Conservation (phyloP, 2,113 vertebrate species). For the Gymnocephalus cernua region DNA sequence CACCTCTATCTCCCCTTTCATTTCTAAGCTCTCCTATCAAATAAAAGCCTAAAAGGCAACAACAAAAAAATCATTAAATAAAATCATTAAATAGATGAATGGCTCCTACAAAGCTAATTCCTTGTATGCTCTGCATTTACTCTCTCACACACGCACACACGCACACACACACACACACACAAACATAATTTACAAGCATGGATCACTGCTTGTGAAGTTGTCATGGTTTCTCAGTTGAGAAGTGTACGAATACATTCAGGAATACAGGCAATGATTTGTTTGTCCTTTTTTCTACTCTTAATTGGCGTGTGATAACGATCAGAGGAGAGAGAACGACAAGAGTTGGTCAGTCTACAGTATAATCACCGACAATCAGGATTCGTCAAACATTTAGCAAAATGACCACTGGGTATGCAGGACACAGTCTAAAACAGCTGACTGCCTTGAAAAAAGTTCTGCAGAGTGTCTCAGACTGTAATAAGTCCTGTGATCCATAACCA, state of each 20-base stretch:
- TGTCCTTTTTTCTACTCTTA: constrained; percentile 1
- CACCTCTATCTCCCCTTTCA: no score
- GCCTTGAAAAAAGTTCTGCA: constrained; percentile 26
- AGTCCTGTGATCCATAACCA: constrained; percentile 43
- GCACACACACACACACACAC: neutral
- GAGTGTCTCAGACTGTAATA: constrained; percentile 21
- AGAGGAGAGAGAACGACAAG: neutral
- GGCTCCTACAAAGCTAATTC: constrained; percentile 19
- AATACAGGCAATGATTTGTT: constrained; percentile 22
- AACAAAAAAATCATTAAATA: neutral
- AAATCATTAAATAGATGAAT: constrained; percentile 28
- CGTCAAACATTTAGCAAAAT: neutral
- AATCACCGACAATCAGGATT: constrained; percentile 13
- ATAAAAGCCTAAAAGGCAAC: no score
- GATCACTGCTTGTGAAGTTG: constrained; percentile 17
- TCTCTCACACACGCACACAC: constrained; percentile 14
- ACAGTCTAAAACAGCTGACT: constrained; percentile 27
- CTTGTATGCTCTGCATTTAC: constrained; percentile 37
- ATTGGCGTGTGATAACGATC: constrained; percentile 31
- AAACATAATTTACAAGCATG: constrained; percentile 30
- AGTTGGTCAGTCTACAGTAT: neutral
- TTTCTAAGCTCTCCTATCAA: no score
- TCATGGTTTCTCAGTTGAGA: constrained; percentile 46
- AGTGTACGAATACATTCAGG: constrained; percentile 38
- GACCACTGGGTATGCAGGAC: neutral